Conservation (phyloP, 2,113 vertebrate species). For the Castor canadensis region DNA sequence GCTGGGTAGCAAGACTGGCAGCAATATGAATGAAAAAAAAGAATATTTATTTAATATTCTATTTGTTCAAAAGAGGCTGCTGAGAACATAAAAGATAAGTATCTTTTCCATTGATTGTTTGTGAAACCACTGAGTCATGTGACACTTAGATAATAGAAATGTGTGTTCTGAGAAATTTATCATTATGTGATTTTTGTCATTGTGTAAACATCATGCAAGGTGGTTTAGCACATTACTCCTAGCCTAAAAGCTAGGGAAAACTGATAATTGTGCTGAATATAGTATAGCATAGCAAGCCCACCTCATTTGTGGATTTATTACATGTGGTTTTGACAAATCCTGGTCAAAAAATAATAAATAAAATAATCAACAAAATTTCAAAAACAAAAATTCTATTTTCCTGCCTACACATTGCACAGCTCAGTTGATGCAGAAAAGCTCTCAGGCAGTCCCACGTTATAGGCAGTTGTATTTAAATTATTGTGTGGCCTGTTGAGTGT, state of each 20-base stretch:
- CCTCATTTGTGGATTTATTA: too few relatives aligned
- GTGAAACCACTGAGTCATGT: neutral
- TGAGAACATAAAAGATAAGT: conserved; percentile 40
- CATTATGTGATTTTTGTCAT: neutral
- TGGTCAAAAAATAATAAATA: too few relatives aligned
- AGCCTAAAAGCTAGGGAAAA: neutral
- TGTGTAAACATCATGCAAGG: neutral
- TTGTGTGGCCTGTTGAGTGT: too few relatives aligned
- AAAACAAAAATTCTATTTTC: too few relatives aligned
- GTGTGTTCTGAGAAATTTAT: neutral
- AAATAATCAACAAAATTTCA: too few relatives aligned
- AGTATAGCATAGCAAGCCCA: too few relatives aligned
- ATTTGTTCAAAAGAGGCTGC: conserved; percentile 33
- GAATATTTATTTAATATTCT: neutral
- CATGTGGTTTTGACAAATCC: too few relatives aligned
- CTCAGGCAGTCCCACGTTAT: too few relatives aligned
- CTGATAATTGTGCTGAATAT: too few relatives aligned
- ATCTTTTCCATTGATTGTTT: conserved; percentile 43
- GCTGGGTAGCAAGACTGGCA: neutral
- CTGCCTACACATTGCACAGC: rapidly evolving
- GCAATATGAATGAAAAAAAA: too few relatives aligned
- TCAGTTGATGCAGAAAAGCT: too few relatives aligned
- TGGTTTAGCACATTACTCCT: neutral
- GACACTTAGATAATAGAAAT: neutral
- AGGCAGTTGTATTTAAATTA: too few relatives aligned